These are phyloP conservation scores for Ovibos moschatus DNA, from an alignment of 2,113 vertebrate genomes.

Conservation along the genomic window DNA sequence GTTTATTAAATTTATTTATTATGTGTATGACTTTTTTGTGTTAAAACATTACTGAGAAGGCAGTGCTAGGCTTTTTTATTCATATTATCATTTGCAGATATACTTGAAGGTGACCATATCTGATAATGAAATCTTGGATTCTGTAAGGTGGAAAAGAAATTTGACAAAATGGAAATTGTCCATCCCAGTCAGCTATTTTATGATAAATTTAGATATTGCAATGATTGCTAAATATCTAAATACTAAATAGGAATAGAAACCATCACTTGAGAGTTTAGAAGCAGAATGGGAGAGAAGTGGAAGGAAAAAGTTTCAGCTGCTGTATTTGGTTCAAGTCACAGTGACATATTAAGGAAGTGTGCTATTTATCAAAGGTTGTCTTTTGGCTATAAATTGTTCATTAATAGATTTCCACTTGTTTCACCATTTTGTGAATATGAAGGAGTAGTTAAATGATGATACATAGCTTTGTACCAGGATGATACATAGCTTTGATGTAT, in stretches of 20 bases:
- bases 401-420: neutral
- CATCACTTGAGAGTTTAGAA: neutral
- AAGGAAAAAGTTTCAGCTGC: neutral
- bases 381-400: neutral
- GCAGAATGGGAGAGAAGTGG: neutral
- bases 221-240: neutral
- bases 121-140: neutral
- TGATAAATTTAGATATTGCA: neutral
- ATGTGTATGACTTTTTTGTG: neutral
- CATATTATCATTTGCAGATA: neutral
- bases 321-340: neutral
- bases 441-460: neutral
- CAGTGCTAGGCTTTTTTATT: neutral
- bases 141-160: neutral
- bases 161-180: neutral
- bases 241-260: neutral
- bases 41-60: neutral
- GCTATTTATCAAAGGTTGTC: neutral
- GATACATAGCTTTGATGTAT: neutral
- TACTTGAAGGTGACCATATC: neutral
- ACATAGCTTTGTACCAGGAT: neutral
- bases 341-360: neutral
- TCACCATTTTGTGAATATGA: neutral
- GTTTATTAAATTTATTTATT: neutral
- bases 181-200: neutral